Percentiles rank a stretch among this genome's conserved stretches.
phyloP scores from a whole-genome alignment of 2,888 invertebrate species.

The Brenthis daphne region DNA sequence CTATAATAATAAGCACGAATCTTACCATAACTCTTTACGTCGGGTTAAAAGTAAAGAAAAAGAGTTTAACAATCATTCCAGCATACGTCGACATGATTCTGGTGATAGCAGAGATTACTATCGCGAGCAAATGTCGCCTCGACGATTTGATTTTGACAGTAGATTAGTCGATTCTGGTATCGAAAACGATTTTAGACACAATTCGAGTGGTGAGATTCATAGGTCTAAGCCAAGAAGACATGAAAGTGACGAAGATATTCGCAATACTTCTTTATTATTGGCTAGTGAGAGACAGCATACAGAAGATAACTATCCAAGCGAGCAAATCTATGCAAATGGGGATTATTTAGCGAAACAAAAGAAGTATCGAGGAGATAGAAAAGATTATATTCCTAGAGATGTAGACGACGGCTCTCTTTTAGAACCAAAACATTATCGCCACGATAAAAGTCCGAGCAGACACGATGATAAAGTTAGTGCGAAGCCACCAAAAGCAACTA shows the following conservation, averaged over 20 bases:
- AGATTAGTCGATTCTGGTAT: constrained; percentile 90
- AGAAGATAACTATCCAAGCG: constrained; percentile 82
- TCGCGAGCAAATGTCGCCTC: constrained; percentile 68
- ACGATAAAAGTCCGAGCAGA: constrained; percentile 75
- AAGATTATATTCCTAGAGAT: constrained; percentile 69
- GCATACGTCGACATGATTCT: constrained; percentile 70
- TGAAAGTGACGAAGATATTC: constrained; percentile 87
- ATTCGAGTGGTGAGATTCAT: constrained; percentile 83
- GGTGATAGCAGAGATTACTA: constrained; percentile 79
- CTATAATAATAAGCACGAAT: constrained; percentile 65
- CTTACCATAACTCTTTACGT: constrained; percentile 84
- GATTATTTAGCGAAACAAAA: constrained; percentile 68
- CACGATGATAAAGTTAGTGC: constrained; percentile 79
- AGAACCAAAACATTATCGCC: constrained; percentile 84
- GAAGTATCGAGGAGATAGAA: constrained; percentile 66
- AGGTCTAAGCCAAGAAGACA: constrained; percentile 62
- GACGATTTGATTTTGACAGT: constrained; percentile 80
- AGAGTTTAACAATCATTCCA: constrained; percentile 60
- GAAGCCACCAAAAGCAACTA: constrained; percentile 83
- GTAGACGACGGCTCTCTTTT: constrained; percentile 86
- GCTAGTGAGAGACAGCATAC: constrained; percentile 89
- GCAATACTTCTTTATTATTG: constrained; percentile 85
- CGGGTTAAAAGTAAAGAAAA: constrained; percentile 81
- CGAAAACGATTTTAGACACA: constrained; percentile 90
- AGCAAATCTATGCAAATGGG: constrained; percentile 74